Evolutionary conservation across 2,113 vertebrate genomes (phyloP).

Genomic region (Poeciliopsis retropinna): DNA sequence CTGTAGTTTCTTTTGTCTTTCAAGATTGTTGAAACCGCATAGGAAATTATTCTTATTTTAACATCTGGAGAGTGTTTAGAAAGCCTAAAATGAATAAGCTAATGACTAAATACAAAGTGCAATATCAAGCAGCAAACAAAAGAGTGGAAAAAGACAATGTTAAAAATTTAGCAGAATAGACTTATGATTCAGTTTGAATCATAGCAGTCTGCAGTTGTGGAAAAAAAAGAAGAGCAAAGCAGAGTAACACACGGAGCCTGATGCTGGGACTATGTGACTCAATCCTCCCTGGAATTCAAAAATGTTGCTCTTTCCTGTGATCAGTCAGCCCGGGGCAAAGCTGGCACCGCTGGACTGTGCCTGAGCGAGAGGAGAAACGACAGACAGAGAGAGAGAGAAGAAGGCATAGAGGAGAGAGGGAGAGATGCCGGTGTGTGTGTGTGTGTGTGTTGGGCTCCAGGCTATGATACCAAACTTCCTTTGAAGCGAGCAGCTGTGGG

Average conservation of each 20-base stretch:
- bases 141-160: slow-evolving; percentile 48
- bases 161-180: slow-evolving; percentile 47
- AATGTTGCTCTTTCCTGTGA: slow-evolving; percentile 79
- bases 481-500: slow-evolving; percentile 77
- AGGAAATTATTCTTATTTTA: neutral
- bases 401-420: slow-evolving; percentile 11
- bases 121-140: slow-evolving; percentile 53
- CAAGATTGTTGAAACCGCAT: neutral
- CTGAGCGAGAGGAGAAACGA: slow-evolving; percentile 48
- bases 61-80: slow-evolving; percentile 17
- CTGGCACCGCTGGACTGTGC: slow-evolving; percentile 74
- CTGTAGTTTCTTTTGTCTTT: too few species aligned
- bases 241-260: slow-evolving; percentile 51
- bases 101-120: slow-evolving; percentile 46
- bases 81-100: slow-evolving; percentile 16
- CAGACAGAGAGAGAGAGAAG: slow-evolving; percentile 32
- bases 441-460: slow-evolving; percentile 58
- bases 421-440: slow-evolving; percentile 48
- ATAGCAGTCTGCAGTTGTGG: slow-evolving; percentile 43
- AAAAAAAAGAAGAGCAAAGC: slow-evolving; percentile 43
- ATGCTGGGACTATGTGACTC: slow-evolving; percentile 68
- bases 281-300: slow-evolving; percentile 78
- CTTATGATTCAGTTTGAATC: slow-evolving; percentile 74
- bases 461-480: slow-evolving; percentile 76
- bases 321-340: slow-evolving; percentile 79